A percentile compares a stretch with the other conserved stretches of the same genome.
phyloP scores from a whole-genome alignment of 1,140 invertebrate species.

The Plectrocnemia conspersa region DNA sequence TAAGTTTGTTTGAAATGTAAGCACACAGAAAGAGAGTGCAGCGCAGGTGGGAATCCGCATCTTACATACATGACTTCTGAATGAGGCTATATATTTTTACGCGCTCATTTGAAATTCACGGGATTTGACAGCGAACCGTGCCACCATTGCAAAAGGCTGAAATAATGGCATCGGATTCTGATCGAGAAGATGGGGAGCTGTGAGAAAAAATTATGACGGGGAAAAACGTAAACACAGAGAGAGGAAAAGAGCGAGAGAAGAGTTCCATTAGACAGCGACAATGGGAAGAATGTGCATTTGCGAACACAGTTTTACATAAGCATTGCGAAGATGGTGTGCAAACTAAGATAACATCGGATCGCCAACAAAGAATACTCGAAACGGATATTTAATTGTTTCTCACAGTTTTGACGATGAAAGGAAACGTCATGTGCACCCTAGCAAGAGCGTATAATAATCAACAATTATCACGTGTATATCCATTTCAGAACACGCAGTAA shows the following conservation, averaged over 20 bases:
- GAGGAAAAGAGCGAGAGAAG: not conserved
- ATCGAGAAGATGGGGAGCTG: too few species aligned
- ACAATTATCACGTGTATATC: too few species aligned
- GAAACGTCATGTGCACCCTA: too few species aligned
- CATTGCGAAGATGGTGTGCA: too few species aligned
- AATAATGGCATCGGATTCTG: constrained; percentile 9
- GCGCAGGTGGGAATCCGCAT: constrained; percentile 4
- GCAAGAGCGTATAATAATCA: too few species aligned
- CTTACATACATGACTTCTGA: constrained; percentile 23
- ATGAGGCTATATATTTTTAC: constrained; percentile 30
- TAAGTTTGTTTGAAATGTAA: too few species aligned
- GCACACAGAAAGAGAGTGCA: not conserved
- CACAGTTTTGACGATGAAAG: too few species aligned
- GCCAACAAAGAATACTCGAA: too few species aligned
- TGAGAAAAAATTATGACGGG: not conserved
- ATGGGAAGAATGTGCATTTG: constrained; percentile 1
- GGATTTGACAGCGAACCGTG: constrained; percentile 21
- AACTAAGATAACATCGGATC: too few species aligned
- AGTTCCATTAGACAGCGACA: not conserved
- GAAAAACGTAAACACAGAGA: not conserved
- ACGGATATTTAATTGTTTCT: too few species aligned
- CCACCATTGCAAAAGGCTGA: constrained; percentile 5
- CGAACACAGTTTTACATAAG: too few species aligned
- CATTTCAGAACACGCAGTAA: too few species aligned
- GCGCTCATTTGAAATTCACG: constrained; percentile 29